Evolutionary conservation across 2,888 invertebrate species (phyloP).

Genomic region (Noctua comes): DNA sequence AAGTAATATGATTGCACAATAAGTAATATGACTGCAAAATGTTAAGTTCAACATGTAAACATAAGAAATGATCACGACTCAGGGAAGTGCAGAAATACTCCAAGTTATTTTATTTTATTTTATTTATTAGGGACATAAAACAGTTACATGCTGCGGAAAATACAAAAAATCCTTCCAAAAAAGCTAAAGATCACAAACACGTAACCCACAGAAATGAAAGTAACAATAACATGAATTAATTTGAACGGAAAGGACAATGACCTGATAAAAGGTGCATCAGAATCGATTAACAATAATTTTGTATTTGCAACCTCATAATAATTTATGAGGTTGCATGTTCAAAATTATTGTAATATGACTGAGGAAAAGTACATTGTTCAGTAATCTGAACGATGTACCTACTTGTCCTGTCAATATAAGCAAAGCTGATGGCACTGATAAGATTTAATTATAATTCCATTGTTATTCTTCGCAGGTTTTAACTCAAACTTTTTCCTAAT

Average conservation of each 20-base stretch:
- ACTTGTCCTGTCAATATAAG: background rate
- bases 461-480: background rate
- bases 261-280: background rate
- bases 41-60: slow-evolving; percentile 4
- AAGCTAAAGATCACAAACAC: too few relatives aligned
- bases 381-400: background rate
- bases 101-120: too few relatives aligned
- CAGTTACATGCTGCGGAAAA: too few relatives aligned
- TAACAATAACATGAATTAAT: slow-evolving; percentile 9
- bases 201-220: background rate
- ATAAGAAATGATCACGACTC: background rate
- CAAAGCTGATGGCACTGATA: background rate
- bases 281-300: slow-evolving; percentile 1
- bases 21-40: background rate
- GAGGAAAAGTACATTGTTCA: too few relatives aligned
- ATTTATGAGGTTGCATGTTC: too few relatives aligned
- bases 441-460: background rate
- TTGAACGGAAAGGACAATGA: background rate
- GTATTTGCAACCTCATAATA: background rate
- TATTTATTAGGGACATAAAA: too few relatives aligned
- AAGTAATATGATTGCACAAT: background rate
- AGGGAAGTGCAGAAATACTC: slow-evolving; percentile 1
- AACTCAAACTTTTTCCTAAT: background rate
- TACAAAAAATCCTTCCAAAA: too few relatives aligned
- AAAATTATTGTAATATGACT: too few relatives aligned